Evolutionary conservation across 1,140 invertebrate species (phyloP).

Genomic region (Solenopsis invicta): DNA sequence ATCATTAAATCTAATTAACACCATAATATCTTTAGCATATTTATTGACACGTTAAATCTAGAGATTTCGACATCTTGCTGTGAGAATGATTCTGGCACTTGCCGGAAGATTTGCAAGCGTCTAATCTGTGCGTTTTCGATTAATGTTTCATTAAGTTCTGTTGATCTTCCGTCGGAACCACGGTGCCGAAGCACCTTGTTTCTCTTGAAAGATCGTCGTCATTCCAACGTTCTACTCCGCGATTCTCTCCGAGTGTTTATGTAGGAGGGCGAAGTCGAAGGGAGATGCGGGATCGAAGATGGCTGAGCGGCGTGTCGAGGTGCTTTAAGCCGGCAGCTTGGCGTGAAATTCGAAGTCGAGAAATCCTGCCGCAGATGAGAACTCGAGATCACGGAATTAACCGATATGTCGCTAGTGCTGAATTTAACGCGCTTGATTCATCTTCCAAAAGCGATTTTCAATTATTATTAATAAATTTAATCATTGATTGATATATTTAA

Average conservation of each 20-base stretch:
- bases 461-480: neutral
- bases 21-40: constrained; percentile 6
- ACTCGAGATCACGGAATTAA: constrained; percentile 41
- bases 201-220: constrained; percentile 53
- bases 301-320: constrained; percentile 65
- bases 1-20: constrained; percentile 24
- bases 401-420: constrained; percentile 14
- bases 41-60: constrained; percentile 50
- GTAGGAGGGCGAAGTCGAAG: constrained; percentile 72
- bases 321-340: constrained; percentile 71
- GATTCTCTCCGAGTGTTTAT: constrained; percentile 73
- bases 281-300: constrained; percentile 73
- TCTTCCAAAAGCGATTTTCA: neutral
- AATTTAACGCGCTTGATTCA: constrained; percentile 12
- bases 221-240: constrained; percentile 55
- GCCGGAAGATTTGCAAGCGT: constrained; percentile 49
- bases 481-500: neutral
- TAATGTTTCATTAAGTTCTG: constrained; percentile 65
- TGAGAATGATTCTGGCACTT: constrained; percentile 20
- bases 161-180: constrained; percentile 58
- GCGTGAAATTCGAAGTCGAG: constrained; percentile 68
- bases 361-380: constrained; percentile 49
- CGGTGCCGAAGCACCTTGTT: constrained; percentile 51
- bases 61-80: constrained; percentile 12
- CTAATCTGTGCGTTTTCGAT: constrained; percentile 62